These are phyloP conservation scores for Conus ventricosus DNA, from an alignment of 1,140 invertebrate genomes.

Conservation along the genomic window DNA sequence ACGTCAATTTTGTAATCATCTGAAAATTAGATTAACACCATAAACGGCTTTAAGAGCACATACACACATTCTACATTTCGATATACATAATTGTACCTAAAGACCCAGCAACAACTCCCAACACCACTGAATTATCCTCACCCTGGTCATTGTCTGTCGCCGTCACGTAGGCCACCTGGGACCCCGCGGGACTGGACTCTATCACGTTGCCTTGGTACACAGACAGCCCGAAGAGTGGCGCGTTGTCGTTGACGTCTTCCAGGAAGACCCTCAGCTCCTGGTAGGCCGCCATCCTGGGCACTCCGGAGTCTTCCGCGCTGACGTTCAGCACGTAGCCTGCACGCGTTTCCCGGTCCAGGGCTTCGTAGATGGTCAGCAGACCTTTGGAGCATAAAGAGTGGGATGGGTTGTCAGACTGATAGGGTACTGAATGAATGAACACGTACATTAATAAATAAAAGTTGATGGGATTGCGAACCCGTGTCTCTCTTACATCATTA, in stretches of 20 bases:
- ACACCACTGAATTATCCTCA: constrained; percentile 51
- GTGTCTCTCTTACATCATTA: no score
- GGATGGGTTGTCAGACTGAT: no score
- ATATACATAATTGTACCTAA: no score
- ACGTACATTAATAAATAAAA: no score
- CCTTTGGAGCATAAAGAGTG: constrained; percentile 48
- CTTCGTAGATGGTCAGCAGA: constrained; percentile 78
- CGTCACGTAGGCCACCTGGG: constrained; percentile 82
- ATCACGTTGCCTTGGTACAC: constrained; percentile 79
- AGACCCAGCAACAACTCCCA: no score
- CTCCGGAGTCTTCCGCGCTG: constrained; percentile 87
- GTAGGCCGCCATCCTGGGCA: constrained; percentile 86
- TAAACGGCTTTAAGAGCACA: no score
- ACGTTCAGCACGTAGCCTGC: constrained; percentile 91
- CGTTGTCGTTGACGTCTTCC: constrained; percentile 94
- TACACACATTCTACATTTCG: no score
- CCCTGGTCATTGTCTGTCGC: constrained; percentile 83
- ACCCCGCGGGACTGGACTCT: constrained; percentile 50
- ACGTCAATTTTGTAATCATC: no score
- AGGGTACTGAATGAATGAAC: no score
- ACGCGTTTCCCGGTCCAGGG: constrained; percentile 89
- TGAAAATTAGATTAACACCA: no score
- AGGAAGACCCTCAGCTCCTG: constrained; percentile 91
- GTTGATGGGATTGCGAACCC: no score
- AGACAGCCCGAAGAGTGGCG: constrained; percentile 86